Evolutionary conservation across 2,888 invertebrate species (phyloP), one percentile per base, ranked within the genome.

Genomic region (Cataglyphis rosenhaueri): DNA sequence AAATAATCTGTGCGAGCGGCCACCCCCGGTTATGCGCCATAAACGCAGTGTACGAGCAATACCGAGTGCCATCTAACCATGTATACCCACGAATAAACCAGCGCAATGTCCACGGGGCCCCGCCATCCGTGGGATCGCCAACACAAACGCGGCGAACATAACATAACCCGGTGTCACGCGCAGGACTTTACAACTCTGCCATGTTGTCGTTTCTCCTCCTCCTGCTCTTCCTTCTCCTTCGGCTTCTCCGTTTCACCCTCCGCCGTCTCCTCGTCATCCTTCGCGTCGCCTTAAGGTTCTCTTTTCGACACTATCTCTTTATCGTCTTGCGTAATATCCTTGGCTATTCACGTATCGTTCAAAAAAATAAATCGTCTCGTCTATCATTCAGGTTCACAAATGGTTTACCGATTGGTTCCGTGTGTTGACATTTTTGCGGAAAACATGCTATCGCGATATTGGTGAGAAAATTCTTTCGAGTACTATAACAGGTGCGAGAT

Each of bases 151-250:
- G 92, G 91, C 91, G 92, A 92, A 91, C 93, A 93, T 92, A 92
- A 92, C 93, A 92, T 92, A 93, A 92, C 93, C 92, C 90, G 91
- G 91, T 93, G 94, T 94, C 94, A 94, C 94, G 93, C 93, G 93
- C 93, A 93, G 92, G 91, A 93, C 94, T 94, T 94, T 94, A 94
- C 94, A 93, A 93, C 94, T 94, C 92, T 92, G 90, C 92, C 93
- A 93, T 93, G 93, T 92, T 92, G 91, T 92, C 91, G 90, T 92
- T 86, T 88, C 74, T 82, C 86, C 89, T 86, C 86, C 41, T 55
- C 75, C 32, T 57, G 18, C 29, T 71, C 79, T 71, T 59, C 52
- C 62, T 65, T 32, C 64, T 65, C 61, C 48, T 65, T 57, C 82
- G 55, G n/a, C 55, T 75, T 35, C 62, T 70, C 52, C 61, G 59